phyloP scores from a whole-genome alignment of 2,113 vertebrate genomes.

The Procavia capensis region DNA sequence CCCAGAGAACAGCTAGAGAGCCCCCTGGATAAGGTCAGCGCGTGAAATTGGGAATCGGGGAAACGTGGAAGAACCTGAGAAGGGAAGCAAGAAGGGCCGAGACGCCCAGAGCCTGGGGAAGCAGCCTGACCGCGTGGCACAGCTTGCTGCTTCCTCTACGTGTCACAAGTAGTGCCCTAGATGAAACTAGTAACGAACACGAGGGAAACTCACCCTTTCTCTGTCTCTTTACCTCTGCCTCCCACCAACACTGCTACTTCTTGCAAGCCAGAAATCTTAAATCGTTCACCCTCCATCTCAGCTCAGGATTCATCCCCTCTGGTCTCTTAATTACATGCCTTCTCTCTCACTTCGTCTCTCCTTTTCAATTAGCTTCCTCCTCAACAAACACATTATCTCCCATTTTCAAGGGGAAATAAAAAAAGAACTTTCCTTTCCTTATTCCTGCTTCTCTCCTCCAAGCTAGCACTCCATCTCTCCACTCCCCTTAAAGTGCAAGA shows the following conservation, averaged over 20 bases:
- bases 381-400: not conserved
- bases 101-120: not conserved
- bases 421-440: not conserved
- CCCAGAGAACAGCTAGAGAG: not conserved
- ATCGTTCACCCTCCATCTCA: not conserved
- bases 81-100: not conserved
- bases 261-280: not conserved
- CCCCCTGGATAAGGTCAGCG: not conserved
- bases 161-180: not conserved
- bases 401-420: not conserved
- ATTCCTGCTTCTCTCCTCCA: not conserved
- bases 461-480: not conserved
- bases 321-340: not conserved
- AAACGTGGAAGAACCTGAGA: not conserved
- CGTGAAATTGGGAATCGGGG: not conserved
- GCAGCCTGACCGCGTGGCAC: not conserved
- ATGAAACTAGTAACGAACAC: constrained; percentile 30
- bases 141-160: not conserved
- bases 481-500: not conserved
- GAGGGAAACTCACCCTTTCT: not conserved
- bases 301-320: not conserved
- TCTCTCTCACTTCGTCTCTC: not conserved
- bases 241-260: not conserved
- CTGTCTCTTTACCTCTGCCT: not conserved
- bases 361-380: not conserved